Conservation (phyloP, 2,113 vertebrate genomes). For the Ochotona princeps region DNA sequence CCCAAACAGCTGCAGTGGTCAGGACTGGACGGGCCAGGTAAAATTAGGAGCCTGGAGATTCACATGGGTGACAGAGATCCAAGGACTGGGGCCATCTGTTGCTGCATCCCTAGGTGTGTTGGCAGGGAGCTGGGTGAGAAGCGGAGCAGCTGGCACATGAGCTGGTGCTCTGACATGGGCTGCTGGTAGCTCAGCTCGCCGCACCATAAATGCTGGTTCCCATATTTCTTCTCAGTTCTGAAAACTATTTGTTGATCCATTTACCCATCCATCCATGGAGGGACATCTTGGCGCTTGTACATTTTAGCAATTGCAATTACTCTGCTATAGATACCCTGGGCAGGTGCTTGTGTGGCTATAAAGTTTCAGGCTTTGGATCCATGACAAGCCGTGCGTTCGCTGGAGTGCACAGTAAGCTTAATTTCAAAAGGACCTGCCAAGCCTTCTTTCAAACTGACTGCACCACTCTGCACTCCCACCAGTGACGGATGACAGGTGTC, state of each 20-base stretch:
- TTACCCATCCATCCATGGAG: not conserved
- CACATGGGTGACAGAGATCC: too few species aligned
- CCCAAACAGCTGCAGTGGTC: too few species aligned
- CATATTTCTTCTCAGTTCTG: too few species aligned
- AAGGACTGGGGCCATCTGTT: too few species aligned
- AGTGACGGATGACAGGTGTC: not conserved
- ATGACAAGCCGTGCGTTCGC: not conserved
- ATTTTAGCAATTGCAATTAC: not conserved
- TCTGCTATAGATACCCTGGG: not conserved
- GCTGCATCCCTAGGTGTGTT: too few species aligned
- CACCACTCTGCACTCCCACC: not conserved
- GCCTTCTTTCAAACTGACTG: not conserved
- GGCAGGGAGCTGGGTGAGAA: too few species aligned
- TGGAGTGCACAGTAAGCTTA: not conserved
- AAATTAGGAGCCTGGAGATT: too few species aligned
- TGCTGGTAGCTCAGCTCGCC: too few species aligned
- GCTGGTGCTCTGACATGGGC: too few species aligned
- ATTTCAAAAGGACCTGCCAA: not conserved
- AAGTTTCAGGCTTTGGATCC: not conserved
- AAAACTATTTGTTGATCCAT: not conserved
- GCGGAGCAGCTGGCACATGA: too few species aligned
- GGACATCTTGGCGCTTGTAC: not conserved
- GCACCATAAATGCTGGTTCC: too few species aligned
- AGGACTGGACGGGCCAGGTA: too few species aligned
- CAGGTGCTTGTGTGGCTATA: not conserved